Conservation (phyloP, 2,888 invertebrate species). For the Apotomis betuletana region DNA sequence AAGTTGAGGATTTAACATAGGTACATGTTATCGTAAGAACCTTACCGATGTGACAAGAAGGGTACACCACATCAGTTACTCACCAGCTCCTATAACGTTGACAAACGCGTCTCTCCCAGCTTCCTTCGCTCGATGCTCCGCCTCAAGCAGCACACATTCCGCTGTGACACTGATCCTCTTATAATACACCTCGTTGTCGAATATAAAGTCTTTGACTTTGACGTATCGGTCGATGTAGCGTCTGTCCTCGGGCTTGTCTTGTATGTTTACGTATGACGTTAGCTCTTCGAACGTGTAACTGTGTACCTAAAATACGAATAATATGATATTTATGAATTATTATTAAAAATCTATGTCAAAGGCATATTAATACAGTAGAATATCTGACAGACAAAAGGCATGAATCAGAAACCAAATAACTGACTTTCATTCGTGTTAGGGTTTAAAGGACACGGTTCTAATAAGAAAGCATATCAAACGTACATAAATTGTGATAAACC, state of each 20-base stretch:
- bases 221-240: constrained; percentile 66
- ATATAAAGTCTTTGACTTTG: constrained; percentile 52
- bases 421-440: no score
- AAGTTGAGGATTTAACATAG: constrained; percentile 43
- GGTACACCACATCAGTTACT: constrained; percentile 46
- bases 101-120: constrained; percentile 81
- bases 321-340: no score
- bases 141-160: constrained; percentile 85
- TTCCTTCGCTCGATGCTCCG: constrained; percentile 81
- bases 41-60: no score
- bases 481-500: no score
- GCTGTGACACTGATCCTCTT: constrained; percentile 82
- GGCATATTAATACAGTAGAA: no score
- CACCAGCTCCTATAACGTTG: constrained; percentile 86
- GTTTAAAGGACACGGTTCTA: no score
- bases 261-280: constrained; percentile 59
- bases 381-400: no score
- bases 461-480: no score
- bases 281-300: constrained; percentile 68
- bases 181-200: constrained; percentile 75
- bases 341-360: no score
- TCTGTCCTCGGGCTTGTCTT: constrained; percentile 56
- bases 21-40: no score
- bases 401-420: no score
- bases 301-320: constrained; percentile 56